These are phyloP conservation scores for Lacerta viridis DNA, from an alignment of 2,797 vertebrate genomes.

Conservation along the genomic window DNA sequence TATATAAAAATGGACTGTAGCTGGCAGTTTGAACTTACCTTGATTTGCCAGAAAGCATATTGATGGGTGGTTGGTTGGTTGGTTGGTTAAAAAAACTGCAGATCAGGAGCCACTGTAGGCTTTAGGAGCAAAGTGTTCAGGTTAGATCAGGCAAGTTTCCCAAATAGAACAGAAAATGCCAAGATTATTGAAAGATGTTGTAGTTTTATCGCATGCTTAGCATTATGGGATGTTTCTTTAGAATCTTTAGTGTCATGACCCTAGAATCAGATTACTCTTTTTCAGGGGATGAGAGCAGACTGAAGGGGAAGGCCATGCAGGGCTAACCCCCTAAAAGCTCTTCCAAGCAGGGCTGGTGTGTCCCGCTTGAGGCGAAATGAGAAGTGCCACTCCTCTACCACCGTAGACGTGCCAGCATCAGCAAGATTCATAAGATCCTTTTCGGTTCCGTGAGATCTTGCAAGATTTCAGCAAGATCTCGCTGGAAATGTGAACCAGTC, in stretches of 20 bases:
- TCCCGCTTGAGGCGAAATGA: no score
- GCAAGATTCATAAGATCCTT: no score
- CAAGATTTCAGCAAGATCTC: no score
- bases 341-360: no score
- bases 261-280: no score
- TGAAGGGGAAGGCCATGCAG: no score
- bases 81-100: not conserved
- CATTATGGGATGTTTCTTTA: not conserved
- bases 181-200: not conserved
- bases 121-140: not conserved
- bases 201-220: not conserved
- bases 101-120: not conserved
- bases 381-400: no score
- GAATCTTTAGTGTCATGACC: not conserved
- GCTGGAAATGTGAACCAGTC: no score
- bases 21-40: not conserved
- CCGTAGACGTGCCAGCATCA: no score
- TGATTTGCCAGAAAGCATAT: not conserved
- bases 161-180: not conserved
- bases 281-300: no score
- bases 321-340: no score
- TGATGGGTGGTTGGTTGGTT: not conserved
- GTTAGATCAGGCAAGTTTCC: not conserved
- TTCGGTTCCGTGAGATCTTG: no score
- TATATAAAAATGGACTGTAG: not conserved